Base-by-base conservation (phyloP, 2,888 invertebrate species). In the Drosophila dives region DNA sequence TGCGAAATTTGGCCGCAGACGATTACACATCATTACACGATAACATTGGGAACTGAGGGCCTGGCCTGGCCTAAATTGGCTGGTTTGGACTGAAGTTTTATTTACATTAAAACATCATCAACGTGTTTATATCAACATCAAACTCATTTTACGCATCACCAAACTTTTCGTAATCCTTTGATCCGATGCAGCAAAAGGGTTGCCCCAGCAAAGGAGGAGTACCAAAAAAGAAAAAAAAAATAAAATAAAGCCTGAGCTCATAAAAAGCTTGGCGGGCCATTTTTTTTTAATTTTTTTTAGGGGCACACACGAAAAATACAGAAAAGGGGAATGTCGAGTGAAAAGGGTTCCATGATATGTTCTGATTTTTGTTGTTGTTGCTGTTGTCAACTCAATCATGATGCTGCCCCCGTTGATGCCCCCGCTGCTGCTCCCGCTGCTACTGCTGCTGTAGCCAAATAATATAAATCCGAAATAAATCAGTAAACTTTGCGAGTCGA, bases 61-160 rank as follows among this genome's bases (percentile, higher is more conserved):
- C 12, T 55, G 53, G 38, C 32, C 12, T 55, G 40, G 49, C 51
- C 53, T 64, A 53, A 60, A 63, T 71, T 62, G 61, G 26, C 29
- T 64, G 75, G 42, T 20, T 17, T 72, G 61, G 45, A 54, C 55
- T 51, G 17, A 67, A 76, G 71, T 83, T 83, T 83, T 90, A 87
- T 90, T 90, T 88, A 87, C 90, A 87, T 87, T 87, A 87, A 87
- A 90, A 86, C 83, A 87, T 90, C 86, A 87, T 90, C 90, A 87
- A 88, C 86, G 83, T 90, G 86, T 90, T 87, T 87, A 90, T 90
- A 90, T 90, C 83, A 83, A 86, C 86, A 90, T 87, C 90, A 87
- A 90, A 87, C 90, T 87, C 86, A 87, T 87, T 87, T 87, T 87
- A 79, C 90, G 86, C 86, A 90, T 87, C 86, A 88, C 86, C 81